These are phyloP conservation scores for Onychostruthus taczanowskii DNA, from an alignment of 2,113 vertebrate species.

Conservation along the genomic window DNA sequence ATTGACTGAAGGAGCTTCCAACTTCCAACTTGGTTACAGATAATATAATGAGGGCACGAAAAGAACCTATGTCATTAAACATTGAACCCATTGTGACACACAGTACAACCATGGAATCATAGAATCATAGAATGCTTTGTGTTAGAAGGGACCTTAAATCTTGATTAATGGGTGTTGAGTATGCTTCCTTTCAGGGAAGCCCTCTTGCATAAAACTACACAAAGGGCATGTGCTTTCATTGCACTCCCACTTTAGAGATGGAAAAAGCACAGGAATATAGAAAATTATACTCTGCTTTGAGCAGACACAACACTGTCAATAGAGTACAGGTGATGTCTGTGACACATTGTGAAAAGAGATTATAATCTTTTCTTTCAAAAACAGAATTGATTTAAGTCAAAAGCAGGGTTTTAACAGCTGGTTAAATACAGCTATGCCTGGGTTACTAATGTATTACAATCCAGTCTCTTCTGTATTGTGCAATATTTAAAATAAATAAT, in stretches of 20 bases:
- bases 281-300: not conserved
- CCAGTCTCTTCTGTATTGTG: not conserved
- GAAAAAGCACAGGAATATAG: not conserved
- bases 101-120: not conserved
- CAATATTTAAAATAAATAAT: not conserved
- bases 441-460: not conserved
- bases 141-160: not conserved
- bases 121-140: not conserved
- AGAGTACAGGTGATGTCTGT: not conserved
- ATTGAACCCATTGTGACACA: not conserved
- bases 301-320: not conserved
- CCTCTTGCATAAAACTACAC: not conserved
- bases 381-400: not conserved
- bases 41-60: not conserved
- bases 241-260: not conserved
- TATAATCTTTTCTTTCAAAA: not conserved
- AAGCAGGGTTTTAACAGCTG: not conserved
- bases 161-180: not conserved
- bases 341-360: not conserved
- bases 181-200: not conserved
- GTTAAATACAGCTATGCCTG: not conserved
- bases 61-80: not conserved
- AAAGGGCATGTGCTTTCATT: not conserved
- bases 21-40: not conserved
- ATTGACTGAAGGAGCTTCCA: not conserved